A percentile compares a stretch with the other conserved stretches of the same genome.
Conservation (phyloP, 2,113 vertebrate genomes). For the Oenanthe melanoleuca region DNA sequence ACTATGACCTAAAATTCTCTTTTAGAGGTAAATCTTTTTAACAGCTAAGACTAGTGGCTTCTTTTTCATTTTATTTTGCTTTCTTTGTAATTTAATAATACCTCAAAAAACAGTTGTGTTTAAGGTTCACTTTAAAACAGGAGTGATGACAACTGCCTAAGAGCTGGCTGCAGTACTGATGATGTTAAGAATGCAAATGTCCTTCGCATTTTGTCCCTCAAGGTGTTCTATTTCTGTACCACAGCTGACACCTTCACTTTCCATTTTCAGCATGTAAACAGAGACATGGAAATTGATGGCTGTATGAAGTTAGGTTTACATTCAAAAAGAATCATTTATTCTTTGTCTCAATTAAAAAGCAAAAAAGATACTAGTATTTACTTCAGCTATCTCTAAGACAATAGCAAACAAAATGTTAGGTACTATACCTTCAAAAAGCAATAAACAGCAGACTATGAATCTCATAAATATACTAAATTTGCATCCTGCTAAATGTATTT, state of each 20-base stretch:
- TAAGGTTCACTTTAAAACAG: not conserved
- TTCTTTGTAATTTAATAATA: not conserved
- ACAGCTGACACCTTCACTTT: slow-evolving; percentile 24
- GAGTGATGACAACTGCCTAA: not conserved
- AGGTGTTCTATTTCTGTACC: slow-evolving; percentile 38
- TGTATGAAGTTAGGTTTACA: not conserved
- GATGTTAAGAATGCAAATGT: not conserved
- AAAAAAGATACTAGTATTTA: not conserved
- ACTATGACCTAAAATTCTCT: not conserved
- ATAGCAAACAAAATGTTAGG: not conserved
- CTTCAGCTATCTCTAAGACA: not conserved
- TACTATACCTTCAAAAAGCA: not conserved
- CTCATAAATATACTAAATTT: not conserved
- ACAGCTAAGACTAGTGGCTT: not conserved
- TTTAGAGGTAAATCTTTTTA: not conserved
- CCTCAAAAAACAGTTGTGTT: not conserved
- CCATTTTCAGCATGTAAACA: not conserved
- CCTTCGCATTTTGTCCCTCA: not conserved
- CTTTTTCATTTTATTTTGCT: not conserved
- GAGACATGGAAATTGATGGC: not conserved
- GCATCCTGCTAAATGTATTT: not conserved
- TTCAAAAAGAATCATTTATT: not conserved
- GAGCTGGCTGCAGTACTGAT: not conserved
- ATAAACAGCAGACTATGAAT: not conserved
- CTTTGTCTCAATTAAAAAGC: not conserved